Evolutionary conservation across 2,113 vertebrate genomes (phyloP), one percentile per base, ranked within the genome.

Genomic region (Emydura subglobosa): DNA sequence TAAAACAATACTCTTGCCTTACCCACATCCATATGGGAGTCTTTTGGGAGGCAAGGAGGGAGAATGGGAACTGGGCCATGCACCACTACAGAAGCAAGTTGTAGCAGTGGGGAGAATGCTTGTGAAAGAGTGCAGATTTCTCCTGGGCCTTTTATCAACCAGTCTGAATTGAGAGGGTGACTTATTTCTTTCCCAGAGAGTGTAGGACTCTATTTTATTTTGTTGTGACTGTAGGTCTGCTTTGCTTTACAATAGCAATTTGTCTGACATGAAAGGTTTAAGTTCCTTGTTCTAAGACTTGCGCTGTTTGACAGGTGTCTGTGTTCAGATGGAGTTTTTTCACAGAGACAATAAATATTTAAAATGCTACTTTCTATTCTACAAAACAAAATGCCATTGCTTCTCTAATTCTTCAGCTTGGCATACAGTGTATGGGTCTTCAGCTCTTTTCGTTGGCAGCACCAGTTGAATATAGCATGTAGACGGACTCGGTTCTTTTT

Each of bases 231-330:
- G 80, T 51, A 83, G 47, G 24, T 87, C 88, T 92, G 68, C 80
- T 91, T 82, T 92, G 86, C 92, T 92, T 89, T 79, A 83, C 59
- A 55, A 39, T 78, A 94, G 39, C 65, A 88, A 4, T 87, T 72
- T 87, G 47, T 53, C 68, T 27, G 74, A 44, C 85, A 51, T 85
- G 86, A 93, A 76, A 90, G 88, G 44, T 50, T 94, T 86, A 83
- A 87, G 39, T 85, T 80, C 93, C 59, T 72, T 86, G 0, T 55
- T 39, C 31, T 78, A 50, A 93, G 74, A 86, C 76, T 80, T 68
- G 61, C 50, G 54, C 16, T 51, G 87, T 85, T 74, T 72, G 65
- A 39, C 9, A 39, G 65, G 19, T 39, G 65, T n/a, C 65, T 39
- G 5, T 39, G 65, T 72, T 22, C 16, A 72, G 8, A n/a, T 14